Base-by-base conservation (phyloP, 2,797 vertebrate genomes). In the Microcaecilia unicolor region DNA sequence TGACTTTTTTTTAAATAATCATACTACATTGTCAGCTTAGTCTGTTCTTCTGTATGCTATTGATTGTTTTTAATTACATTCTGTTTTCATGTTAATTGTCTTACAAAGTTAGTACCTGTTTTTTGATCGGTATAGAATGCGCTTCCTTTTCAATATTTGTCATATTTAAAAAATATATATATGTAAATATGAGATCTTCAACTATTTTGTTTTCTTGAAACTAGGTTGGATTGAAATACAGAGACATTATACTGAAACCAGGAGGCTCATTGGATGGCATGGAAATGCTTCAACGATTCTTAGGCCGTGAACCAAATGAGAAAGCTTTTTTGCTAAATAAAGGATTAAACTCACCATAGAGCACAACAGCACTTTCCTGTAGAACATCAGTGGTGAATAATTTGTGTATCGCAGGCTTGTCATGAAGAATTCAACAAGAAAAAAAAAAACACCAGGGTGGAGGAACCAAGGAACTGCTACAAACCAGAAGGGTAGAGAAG, bases 171-270 rank as follows among this genome's bases (percentile, higher is more conserved):
- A 51, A 41, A 7, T 1, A 15, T 26, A n/a, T n/a, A n/a, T n/a
- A 20, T 44, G 14, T 48, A 41, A 55, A 50, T 24, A 19, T 50
- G 45, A 61, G 57, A 66, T 74, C 37, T 74, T 34, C 66, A 41
- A 47, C 48, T 9, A 60, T 59, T 47, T 68, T 34, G 54, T 74
- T 74, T 72, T 31, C n/a, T n/a, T n/a, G n/a, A n/a, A n/a, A 11
- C 62, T 57, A 98, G 93, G 84, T 91, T 51, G 92, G 93, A 38
- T 84, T 74, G 67, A 91, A 92, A 64, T 98, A 97, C 85, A 86
- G 89, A 63, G 78, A 72, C 34, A 74, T 84, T 51, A 89, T 97
- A 48, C 78, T 97, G 66, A 92, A 91, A 63, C 74, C 89, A 7
- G 93, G 92, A 5, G 93, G 92, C 47, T 92, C 92, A 28, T 68